Base-by-base conservation (phyloP, 1,140 invertebrate genomes). In the Drosophila mojavensis region DNA sequence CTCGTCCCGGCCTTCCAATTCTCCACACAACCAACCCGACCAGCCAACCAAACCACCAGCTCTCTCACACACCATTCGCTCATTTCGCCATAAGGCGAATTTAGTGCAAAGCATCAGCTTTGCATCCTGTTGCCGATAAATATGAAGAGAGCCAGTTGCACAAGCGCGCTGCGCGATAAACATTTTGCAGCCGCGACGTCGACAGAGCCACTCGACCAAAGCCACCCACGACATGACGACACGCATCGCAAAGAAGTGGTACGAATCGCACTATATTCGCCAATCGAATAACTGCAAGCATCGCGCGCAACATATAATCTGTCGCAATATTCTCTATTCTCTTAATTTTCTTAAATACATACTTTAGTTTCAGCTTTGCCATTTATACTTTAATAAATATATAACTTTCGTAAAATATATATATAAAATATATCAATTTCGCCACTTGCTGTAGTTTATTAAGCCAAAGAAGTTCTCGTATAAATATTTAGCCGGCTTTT, bases 121-220 rank as follows among this genome's bases (percentile, higher is more conserved):
- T 41, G 79, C 77, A 81, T 79, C 77, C 77, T 76, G 67, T 75
- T 79, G 41, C 47, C 64, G 53, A 79, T 73, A 78, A 69, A 79
- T 60, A 26, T 26, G 28, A 26, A 43, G 28, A 66, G 48, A 73
- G 64, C 68, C 68, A 48, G 75, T 63, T 63, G 61, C 67, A 70
- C 73, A 75, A 64, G 68, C 73, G 68, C 67, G 54, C 55, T 33
- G 61, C 48, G 33, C 55, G 55, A 70, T 71, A 65, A 75, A 75
- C 66, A 2, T 39, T 47, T 47, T 30, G 26, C 26, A 26, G 56
- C 41, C n/a, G 28, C 41, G 24, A 28, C 54, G 54, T n/a, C 20
- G 11, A 50, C 50, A 63, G 7, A 58, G 33, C 28, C 20, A 26
- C 9, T 45, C 20, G 24, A 60, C 48, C 24, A 43, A 50, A 68